These are phyloP conservation scores for Eupithecia tripunctaria DNA, from an alignment of 2,888 invertebrate species.

Conservation along the genomic window DNA sequence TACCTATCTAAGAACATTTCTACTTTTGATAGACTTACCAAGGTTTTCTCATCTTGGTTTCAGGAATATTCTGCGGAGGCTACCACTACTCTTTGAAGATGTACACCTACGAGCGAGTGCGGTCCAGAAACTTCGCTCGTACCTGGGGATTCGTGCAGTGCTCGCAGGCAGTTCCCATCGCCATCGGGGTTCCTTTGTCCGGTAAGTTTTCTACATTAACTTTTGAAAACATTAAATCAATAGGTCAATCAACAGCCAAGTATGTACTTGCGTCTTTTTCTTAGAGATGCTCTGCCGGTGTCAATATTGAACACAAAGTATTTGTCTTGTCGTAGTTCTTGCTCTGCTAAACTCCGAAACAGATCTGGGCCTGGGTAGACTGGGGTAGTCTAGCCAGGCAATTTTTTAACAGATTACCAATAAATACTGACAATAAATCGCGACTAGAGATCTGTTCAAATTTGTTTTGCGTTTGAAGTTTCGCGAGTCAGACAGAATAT, in stretches of 20 bases:
- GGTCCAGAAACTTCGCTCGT: slow-evolving; percentile 93
- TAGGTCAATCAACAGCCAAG: too few relatives aligned
- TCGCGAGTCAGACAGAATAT: neutral
- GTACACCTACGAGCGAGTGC: slow-evolving; percentile 94
- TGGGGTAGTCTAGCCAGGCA: neutral
- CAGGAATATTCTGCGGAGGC: slow-evolving; percentile 93
- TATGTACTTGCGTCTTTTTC: neutral
- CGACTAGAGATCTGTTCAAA: neutral
- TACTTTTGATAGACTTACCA: neutral
- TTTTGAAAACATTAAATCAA: neutral
- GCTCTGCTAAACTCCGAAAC: too few relatives aligned
- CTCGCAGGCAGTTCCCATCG: slow-evolving; percentile 93
- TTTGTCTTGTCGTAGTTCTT: neutral
- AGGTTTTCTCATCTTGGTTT: slow-evolving; percentile 35
- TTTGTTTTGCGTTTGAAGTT: neutral
- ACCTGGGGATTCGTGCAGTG: slow-evolving; percentile 96
- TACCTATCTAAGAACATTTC: neutral
- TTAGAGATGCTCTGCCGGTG: neutral
- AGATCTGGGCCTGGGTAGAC: too few relatives aligned
- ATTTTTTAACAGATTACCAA: neutral
- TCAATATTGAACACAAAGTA: neutral
- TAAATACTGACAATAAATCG: neutral
- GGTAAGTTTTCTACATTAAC: slow-evolving; percentile 73
- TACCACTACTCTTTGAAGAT: slow-evolving; percentile 95
- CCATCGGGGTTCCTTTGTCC: slow-evolving; percentile 92